Percentiles rank a stretch among this genome's conserved stretches.
phyloP scores from a whole-genome alignment of 2,113 vertebrate genomes.

The Cygnus buccinator region DNA sequence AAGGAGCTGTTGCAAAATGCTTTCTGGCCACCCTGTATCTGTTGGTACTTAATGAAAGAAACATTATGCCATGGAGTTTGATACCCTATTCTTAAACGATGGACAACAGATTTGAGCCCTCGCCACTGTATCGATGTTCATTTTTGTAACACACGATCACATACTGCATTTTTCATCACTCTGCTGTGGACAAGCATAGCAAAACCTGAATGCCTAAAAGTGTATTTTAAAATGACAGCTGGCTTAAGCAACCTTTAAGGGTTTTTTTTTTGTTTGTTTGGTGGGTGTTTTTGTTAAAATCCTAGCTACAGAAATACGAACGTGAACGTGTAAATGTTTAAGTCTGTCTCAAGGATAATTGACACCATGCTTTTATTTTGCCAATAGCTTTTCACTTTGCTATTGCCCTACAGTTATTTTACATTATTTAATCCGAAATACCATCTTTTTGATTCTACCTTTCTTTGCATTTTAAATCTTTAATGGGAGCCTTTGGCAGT shows the following conservation, averaged over 20 bases:
- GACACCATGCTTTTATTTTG: constrained; percentile 61
- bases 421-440: constrained; percentile 98
- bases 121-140: not conserved
- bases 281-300: not conserved
- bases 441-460: constrained; percentile 92
- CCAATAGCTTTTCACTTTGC: constrained; percentile 80
- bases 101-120: not conserved
- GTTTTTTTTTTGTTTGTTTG: not conserved
- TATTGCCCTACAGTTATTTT: constrained; percentile 91
- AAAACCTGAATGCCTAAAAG: not conserved
- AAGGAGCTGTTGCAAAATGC: constrained; percentile 27
- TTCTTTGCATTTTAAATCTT: constrained; percentile 96
- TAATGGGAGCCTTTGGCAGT: constrained; percentile 93
- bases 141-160: not conserved
- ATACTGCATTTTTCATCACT: not conserved
- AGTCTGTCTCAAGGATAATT: constrained; percentile 56
- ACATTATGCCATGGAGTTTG: not conserved
- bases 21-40: constrained; percentile 26
- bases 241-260: constrained; percentile 9
- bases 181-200: not conserved
- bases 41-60: constrained; percentile 31
- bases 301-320: not conserved
- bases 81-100: constrained; percentile 7
- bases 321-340: constrained; percentile 48
- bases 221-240: constrained; percentile 2